Base-by-base conservation (phyloP, 2,113 vertebrate species). In the Orientallactaga bullata region DNA sequence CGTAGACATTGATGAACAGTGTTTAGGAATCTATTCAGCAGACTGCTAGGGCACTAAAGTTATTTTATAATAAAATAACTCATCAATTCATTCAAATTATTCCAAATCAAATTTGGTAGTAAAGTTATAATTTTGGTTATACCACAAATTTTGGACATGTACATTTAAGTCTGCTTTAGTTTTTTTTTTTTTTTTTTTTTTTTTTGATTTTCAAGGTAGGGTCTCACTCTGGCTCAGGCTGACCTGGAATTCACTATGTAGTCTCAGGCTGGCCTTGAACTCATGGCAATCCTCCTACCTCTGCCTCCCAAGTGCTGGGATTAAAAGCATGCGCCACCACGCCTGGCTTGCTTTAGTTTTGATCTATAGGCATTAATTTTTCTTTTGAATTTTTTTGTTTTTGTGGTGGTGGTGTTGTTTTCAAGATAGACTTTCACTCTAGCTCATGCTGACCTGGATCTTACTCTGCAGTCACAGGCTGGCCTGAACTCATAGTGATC, bases 181-280 rank as follows among this genome's bases (percentile, higher is more conserved):
- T 92, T 91, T 35, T 85, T 86, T 82, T 87, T 63, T 89, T 89
- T 78, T 28, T 58, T 47, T 60, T 79, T 85, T 89, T 88, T 80
- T 91, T 83, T 30, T 66, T 60, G 55, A 8, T 47, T 47, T 47
- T 47, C 42, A 47, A 47, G 42, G 42, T 47, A 47, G 42, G 42
- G 5, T 47, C 8, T 47, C 42, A 47, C 42, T 47, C 42, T 47
- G 8, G 42, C 42, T 8, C 42, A 47, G 5, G 42, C 5, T 47
- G 42, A 47, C 42, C 42, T 47, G 42, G 42, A 5, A 6, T 8
- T 47, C 8, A 47, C 32, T 55, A 18, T 82, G 55, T 13, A 55
- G 55, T 13, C 55, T 10, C 55, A 55, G 55, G 55, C 55, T 47
- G 42, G 5, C 8, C 8, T n/a, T 47, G 42, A 47, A 47, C 42